phyloP scores from a whole-genome alignment of 1,140 invertebrate genomes.

The Colletes gigas region DNA sequence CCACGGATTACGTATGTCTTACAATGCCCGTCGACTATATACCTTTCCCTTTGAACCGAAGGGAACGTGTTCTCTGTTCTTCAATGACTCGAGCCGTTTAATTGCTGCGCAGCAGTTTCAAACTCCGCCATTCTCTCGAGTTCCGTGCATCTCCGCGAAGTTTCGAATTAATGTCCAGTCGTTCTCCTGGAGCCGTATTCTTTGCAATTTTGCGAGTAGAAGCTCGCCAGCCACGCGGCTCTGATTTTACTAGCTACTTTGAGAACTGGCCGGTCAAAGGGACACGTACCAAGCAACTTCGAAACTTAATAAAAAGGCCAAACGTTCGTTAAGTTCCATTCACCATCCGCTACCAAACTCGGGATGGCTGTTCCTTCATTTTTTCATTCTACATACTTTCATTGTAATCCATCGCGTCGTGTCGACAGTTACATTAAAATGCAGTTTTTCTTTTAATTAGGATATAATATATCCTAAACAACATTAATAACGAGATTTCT shows the following conservation, averaged over 20 bases:
- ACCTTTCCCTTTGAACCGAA: slow-evolving; percentile 14
- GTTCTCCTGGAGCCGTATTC: neutral
- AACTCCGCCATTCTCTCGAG: slow-evolving; percentile 26
- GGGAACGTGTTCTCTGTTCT: slow-evolving; percentile 20
- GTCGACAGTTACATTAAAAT: too few relatives aligned
- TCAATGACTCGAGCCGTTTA: slow-evolving; percentile 28
- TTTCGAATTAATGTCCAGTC: slow-evolving; percentile 37
- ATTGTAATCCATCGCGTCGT: too few relatives aligned
- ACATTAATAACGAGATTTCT: slow-evolving; percentile 46
- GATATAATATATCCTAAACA: too few relatives aligned
- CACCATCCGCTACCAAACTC: too few relatives aligned
- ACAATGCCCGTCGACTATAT: slow-evolving; percentile 17
- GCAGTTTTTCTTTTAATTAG: too few relatives aligned
- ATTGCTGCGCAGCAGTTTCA: slow-evolving; percentile 24
- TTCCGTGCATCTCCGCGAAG: slow-evolving; percentile 9
- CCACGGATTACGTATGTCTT: slow-evolving; percentile 41
- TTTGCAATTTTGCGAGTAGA: neutral
- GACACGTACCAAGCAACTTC: neutral
- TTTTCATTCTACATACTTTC: too few relatives aligned
- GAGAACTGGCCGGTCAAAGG: neutral
- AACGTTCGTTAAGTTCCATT: neutral
- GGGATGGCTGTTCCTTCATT: too few relatives aligned
- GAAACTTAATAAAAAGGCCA: neutral
- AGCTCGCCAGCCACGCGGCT: neutral
- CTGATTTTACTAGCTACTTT: neutral